Conservation (phyloP, 2,888 invertebrate genomes). For the Torymus aiolomorphi region DNA sequence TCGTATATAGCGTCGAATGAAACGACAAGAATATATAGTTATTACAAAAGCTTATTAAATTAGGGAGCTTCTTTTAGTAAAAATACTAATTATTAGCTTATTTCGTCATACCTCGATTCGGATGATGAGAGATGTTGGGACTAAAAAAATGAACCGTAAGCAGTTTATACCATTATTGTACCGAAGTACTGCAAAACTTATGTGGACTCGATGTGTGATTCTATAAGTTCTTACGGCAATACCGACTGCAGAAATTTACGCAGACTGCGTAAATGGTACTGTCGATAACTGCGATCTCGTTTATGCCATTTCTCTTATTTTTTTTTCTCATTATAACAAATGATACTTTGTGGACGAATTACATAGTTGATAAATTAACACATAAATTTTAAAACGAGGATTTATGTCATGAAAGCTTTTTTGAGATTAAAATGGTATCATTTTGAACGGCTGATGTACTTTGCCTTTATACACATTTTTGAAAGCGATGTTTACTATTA, state of each 20-base stretch:
- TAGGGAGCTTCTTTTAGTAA: slow-evolving; percentile 32
- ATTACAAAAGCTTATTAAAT: slow-evolving; percentile 32
- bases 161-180: slow-evolving; percentile 41
- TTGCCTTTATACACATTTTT: slow-evolving; percentile 47
- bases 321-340: slow-evolving; percentile 41
- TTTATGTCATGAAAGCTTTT: slow-evolving; percentile 28
- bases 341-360: slow-evolving; percentile 32
- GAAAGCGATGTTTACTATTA: slow-evolving; percentile 36
- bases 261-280: slow-evolving; percentile 18
- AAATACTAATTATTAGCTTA: slow-evolving; percentile 33
- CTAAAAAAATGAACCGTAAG: slow-evolving; percentile 40
- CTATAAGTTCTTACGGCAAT: slow-evolving; percentile 46
- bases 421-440: slow-evolving; percentile 19
- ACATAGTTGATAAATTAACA: slow-evolving; percentile 26
- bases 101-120: slow-evolving; percentile 47
- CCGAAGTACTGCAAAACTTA: slow-evolving; percentile 42
- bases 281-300: slow-evolving; percentile 67
- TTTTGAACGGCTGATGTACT: slow-evolving; percentile 51
- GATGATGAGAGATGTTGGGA: slow-evolving; percentile 40
- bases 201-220: slow-evolving; percentile 54
- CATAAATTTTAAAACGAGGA: slow-evolving; percentile 16
- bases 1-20: not conserved
- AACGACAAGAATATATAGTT: slow-evolving; percentile 10
- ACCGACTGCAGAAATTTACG: slow-evolving; percentile 23
- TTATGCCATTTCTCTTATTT: slow-evolving; percentile 65